phyloP scores from a whole-genome alignment of 2,888 invertebrate genomes.

The Tupiocoris notatus region DNA sequence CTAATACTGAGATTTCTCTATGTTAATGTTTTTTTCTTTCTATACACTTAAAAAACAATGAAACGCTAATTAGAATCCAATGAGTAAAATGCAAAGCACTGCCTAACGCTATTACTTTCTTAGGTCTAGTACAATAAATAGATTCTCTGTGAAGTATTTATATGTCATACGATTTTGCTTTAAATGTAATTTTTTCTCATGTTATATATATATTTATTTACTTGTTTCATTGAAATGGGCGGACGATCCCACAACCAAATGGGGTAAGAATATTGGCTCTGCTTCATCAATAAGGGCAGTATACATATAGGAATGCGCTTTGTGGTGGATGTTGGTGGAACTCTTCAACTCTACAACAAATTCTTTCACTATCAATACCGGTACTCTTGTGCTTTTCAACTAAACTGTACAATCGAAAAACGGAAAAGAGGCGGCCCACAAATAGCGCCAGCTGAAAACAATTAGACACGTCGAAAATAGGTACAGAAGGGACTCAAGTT shows the following conservation, averaged over 20 bases:
- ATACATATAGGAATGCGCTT: background rate
- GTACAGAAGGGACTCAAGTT: background rate
- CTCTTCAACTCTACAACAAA: too few relatives aligned
- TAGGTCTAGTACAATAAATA: conserved; percentile 47
- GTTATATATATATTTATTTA: conserved; percentile 36
- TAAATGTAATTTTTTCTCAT: conserved; percentile 24
- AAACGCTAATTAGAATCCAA: conserved; percentile 39
- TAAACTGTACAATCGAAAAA: background rate
- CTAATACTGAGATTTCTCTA: conserved; percentile 46
- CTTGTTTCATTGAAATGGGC: conserved; percentile 42
- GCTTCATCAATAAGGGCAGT: background rate
- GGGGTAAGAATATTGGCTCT: conserved; percentile 34
- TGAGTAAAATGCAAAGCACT: conserved; percentile 46
- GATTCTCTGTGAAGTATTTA: conserved; percentile 44
- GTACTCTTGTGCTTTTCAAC: background rate
- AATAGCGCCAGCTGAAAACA: background rate
- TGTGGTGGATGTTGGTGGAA: background rate
- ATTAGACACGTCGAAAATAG: too few relatives aligned
- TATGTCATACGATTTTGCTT: conserved; percentile 36
- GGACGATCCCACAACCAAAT: conserved; percentile 47
- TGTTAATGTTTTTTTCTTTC: conserved; percentile 37
- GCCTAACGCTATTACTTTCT: conserved; percentile 37
- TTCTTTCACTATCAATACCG: background rate
- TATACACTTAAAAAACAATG: conserved; percentile 46
- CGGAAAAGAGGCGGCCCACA: background rate